Conservation (phyloP, 2,113 vertebrate genomes). For the Prionailurus viverrinus region DNA sequence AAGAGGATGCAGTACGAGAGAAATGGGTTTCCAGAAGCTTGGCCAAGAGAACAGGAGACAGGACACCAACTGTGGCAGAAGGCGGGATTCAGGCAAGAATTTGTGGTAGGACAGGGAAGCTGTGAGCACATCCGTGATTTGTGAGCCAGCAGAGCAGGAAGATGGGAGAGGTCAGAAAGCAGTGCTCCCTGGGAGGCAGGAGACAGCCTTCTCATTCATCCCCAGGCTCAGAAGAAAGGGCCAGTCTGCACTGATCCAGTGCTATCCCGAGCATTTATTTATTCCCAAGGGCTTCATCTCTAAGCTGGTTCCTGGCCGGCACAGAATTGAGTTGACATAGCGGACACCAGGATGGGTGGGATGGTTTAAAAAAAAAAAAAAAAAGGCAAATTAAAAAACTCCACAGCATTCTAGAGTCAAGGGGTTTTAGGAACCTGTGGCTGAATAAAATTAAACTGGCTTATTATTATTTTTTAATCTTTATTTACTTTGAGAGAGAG, state of each 20-base stretch:
- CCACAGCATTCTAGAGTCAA: background rate
- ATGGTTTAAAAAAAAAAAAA: background rate
- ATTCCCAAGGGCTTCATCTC: background rate
- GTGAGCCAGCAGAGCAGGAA: background rate
- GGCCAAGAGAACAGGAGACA: background rate
- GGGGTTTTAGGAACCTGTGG: background rate
- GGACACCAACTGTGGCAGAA: background rate
- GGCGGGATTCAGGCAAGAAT: background rate
- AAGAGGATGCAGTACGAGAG: background rate
- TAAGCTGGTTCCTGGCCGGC: background rate
- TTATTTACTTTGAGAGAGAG: too few relatives aligned
- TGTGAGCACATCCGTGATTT: rapidly evolving
- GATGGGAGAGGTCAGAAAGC: background rate
- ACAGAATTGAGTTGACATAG: background rate
- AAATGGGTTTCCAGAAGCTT: background rate
- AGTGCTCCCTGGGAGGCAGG: background rate
- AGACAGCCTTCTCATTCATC: background rate
- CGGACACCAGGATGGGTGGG: too few relatives aligned
- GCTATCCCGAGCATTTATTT: rapidly evolving
- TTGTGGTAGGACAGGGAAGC: background rate
- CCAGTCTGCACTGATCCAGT: background rate
- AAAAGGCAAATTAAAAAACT: background rate
- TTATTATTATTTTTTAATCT: too few relatives aligned
- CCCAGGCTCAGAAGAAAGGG: background rate
- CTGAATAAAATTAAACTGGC: background rate